A percentile compares a stretch with the other conserved stretches of the same genome.
Evolutionary conservation across 1,140 invertebrate species (phyloP).

Genomic region (Lamellibrachia luymesi): DNA sequence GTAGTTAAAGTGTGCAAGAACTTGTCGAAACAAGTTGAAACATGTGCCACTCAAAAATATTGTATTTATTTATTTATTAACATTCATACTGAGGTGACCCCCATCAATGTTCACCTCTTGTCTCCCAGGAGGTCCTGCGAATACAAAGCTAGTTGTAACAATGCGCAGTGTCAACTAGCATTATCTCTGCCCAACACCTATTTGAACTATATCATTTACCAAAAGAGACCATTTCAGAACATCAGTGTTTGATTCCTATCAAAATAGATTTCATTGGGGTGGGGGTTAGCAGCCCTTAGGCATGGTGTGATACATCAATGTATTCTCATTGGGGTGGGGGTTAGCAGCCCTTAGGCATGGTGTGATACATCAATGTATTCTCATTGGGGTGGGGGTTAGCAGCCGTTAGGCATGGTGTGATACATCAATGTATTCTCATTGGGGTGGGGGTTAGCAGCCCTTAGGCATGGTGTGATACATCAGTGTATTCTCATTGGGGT

Average conservation of each 20-base stretch:
- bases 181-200: not conserved
- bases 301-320: no score
- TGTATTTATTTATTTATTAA: not conserved
- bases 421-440: no score
- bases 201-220: not conserved
- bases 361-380: no score
- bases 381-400: no score
- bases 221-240: not conserved
- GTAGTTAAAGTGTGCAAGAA: not conserved
- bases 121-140: not conserved
- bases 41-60: not conserved
- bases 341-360: no score
- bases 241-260: not conserved
- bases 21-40: not conserved
- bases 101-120: not conserved
- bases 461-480: no score
- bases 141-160: not conserved
- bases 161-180: not conserved
- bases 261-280: not conserved
- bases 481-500: not conserved
- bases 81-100: not conserved
- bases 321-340: no score
- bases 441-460: no score
- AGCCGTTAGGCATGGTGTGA: no score
- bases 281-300: no score